These are phyloP conservation scores for Drosophila subpulchrella DNA, from an alignment of 1,140 invertebrate species.

Conservation along the genomic window DNA sequence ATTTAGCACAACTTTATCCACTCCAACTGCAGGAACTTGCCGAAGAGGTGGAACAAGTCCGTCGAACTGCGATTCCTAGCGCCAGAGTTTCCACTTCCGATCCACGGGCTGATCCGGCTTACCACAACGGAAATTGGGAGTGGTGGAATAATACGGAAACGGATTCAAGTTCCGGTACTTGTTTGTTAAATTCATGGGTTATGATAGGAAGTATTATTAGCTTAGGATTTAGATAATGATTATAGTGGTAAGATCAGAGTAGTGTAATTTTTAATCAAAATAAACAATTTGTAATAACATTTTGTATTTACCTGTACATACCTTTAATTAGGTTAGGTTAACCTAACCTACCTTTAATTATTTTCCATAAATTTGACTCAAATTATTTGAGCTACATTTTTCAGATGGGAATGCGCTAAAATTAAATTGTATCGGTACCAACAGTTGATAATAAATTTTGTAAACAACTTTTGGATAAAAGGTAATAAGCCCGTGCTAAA, in stretches of 20 bases:
- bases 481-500: background rate
- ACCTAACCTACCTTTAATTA: too few relatives aligned
- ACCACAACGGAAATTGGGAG: slow-evolving; percentile 64
- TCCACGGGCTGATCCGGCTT: slow-evolving; percentile 45
- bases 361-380: too few relatives aligned
- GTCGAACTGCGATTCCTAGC: slow-evolving; percentile 35
- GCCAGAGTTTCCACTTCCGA: slow-evolving; percentile 47
- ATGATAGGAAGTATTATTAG: slow-evolving; percentile 20
- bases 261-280: slow-evolving; percentile 10
- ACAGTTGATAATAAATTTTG: background rate
- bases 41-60: slow-evolving; percentile 62
- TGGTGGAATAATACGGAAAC: slow-evolving; percentile 68
- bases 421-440: too few relatives aligned
- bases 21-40: slow-evolving; percentile 52
- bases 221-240: background rate
- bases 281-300: background rate
- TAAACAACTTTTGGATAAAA: background rate
- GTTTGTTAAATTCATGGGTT: background rate
- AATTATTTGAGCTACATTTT: too few relatives aligned
- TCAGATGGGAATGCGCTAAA: too few relatives aligned
- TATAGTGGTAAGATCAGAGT: background rate
- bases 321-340: too few relatives aligned
- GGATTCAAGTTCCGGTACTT: slow-evolving; percentile 9
- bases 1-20: slow-evolving; percentile 86
- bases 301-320: too few relatives aligned